Conservation (phyloP, 2,113 vertebrate species). For the Capra hircus region DNA sequence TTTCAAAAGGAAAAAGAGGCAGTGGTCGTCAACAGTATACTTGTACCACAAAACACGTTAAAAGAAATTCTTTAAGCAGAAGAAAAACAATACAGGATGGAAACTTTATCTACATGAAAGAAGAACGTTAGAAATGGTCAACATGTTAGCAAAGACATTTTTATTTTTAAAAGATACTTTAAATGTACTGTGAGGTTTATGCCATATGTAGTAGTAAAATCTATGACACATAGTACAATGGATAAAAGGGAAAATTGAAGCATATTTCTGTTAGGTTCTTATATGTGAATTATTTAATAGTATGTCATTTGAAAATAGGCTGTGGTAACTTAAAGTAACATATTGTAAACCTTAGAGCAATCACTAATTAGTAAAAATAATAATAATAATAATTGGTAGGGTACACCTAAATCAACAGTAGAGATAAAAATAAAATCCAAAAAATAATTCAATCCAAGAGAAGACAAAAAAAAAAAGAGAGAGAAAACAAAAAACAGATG, state of each 20-base stretch:
- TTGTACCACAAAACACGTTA: neutral
- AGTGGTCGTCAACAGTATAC: neutral
- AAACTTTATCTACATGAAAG: neutral
- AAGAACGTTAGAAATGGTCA: neutral
- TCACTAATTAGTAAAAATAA: neutral
- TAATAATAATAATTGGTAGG: neutral
- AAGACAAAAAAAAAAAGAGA: neutral
- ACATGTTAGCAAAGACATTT: neutral
- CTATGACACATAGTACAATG: neutral
- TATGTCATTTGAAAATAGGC: neutral
- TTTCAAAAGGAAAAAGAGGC: neutral
- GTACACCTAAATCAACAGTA: neutral
- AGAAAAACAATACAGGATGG: neutral
- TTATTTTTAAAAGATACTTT: neutral
- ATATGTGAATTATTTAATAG: neutral
- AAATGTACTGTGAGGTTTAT: neutral
- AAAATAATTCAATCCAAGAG: neutral
- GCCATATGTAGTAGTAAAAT: neutral
- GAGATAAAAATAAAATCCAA: constrained; percentile 15
- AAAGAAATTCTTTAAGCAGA: neutral
- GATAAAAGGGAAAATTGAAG: neutral
- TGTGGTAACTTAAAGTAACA: neutral
- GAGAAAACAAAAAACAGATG: neutral
- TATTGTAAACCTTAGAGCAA: neutral
- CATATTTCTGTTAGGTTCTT: neutral